A percentile compares a stretch with the other conserved stretches of the same genome.
These are phyloP conservation scores for Prionchulus punctatus DNA, from an alignment of 2,888 invertebrate genomes.

Conservation along the genomic window DNA sequence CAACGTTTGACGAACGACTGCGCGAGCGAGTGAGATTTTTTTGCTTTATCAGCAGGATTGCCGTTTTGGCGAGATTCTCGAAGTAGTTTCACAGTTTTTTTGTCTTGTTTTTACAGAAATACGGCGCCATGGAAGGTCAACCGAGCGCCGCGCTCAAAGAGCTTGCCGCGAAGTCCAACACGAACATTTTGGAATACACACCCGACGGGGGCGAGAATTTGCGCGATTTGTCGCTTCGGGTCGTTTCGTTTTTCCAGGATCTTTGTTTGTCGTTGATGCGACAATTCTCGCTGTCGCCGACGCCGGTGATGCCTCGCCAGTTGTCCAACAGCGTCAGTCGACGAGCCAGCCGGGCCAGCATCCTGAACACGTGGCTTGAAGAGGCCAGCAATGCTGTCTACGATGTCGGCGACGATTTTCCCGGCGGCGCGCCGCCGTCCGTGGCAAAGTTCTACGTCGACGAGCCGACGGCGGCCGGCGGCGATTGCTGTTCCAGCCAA, in stretches of 20 bases:
- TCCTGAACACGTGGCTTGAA: neutral
- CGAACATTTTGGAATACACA: slow-evolving; percentile 2
- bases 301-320: neutral
- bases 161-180: slow-evolving; percentile 2
- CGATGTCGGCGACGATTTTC: no score
- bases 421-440: no score
- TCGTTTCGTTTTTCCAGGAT: neutral
- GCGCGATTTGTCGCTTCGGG: neutral
- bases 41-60: neutral
- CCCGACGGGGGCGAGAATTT: slow-evolving; percentile 8
- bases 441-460: no score
- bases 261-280: neutral
- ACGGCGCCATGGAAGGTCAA: slow-evolving; percentile 9
- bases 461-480: no score
- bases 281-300: neutral
- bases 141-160: neutral
- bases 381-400: neutral
- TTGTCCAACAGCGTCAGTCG: neutral
- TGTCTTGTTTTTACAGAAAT: slow-evolving; percentile 8
- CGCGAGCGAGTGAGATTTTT: neutral
- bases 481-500: neutral
- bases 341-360: neutral
- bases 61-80: no score
- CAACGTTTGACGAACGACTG: neutral
- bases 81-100: neutral